phyloP scores from a whole-genome alignment of 1,140 invertebrate genomes.

The Acromyrmex heyeri region DNA sequence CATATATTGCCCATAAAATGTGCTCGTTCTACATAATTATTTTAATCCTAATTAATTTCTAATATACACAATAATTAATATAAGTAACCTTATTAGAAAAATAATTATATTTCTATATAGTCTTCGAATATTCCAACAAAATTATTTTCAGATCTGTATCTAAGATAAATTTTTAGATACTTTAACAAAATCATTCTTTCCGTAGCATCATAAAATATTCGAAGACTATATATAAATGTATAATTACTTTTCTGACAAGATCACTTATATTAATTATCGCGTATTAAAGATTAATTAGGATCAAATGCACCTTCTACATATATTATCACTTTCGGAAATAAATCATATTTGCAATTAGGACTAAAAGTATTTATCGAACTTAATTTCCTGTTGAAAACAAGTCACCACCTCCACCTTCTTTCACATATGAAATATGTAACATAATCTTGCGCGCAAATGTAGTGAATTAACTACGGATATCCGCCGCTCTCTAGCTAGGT shows the following conservation, averaged over 20 bases:
- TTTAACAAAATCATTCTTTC: too few species aligned
- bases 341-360: not conserved
- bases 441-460: slow-evolving; percentile 50
- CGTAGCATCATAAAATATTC: not conserved
- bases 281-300: not conserved
- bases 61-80: not conserved
- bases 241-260: slow-evolving; percentile 23
- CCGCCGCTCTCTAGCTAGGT: slow-evolving; percentile 15
- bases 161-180: too few species aligned
- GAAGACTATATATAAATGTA: not conserved
- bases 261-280: not conserved
- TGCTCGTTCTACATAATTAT: too few species aligned
- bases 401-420: not conserved
- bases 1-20: too few species aligned
- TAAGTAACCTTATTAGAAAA: not conserved
- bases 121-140: not conserved
- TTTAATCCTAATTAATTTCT: not conserved
- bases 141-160: too few species aligned
- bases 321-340: not conserved
- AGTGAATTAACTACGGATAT: slow-evolving; percentile 59
- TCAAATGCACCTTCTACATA: not conserved
- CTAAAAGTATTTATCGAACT: not conserved
- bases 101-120: not conserved
- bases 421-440: slow-evolving; percentile 38
- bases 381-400: not conserved